Percentiles rank a stretch among this genome's conserved stretches.
Conservation (phyloP, 2,888 invertebrate species). For the Gastrophysa polygoni region DNA sequence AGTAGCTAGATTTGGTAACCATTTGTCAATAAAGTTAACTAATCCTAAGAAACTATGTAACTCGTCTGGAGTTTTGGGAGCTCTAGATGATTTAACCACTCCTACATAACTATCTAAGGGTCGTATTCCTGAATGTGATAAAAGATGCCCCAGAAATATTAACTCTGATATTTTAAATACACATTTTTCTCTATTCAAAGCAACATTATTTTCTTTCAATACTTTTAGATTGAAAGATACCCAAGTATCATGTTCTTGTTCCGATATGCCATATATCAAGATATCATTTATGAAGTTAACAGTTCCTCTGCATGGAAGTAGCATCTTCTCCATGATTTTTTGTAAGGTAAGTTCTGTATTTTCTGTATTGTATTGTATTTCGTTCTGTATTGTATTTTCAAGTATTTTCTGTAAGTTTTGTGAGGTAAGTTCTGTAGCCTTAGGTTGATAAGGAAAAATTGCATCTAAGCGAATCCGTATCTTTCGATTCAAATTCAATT, state of each 20-base stretch:
- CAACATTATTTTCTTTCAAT: background rate
- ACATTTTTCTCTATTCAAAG: background rate
- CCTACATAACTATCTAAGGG: background rate
- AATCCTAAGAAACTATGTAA: slow-evolving; percentile 42
- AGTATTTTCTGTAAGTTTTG: no score
- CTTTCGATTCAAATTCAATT: no score
- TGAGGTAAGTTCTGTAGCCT: no score
- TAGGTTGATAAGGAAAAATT: no score
- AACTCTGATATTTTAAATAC: background rate
- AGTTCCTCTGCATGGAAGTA: background rate
- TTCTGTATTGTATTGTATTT: background rate
- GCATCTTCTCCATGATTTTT: background rate
- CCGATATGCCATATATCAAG: background rate
- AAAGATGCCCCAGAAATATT: background rate
- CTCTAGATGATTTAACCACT: slow-evolving; percentile 2
- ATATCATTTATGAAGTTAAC: slow-evolving; percentile 1
- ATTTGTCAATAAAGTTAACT: slow-evolving; percentile 43
- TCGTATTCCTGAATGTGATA: background rate
- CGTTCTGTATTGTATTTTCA: no score
- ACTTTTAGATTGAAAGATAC: background rate
- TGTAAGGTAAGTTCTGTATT: background rate
- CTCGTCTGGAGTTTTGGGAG: slow-evolving; percentile 23
- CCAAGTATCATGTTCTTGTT: background rate
- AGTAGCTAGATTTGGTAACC: slow-evolving; percentile 42
- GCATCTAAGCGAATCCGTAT: no score